Evolutionary conservation across 1,140 invertebrate species (phyloP).

Genomic region (Manduca sexta): DNA sequence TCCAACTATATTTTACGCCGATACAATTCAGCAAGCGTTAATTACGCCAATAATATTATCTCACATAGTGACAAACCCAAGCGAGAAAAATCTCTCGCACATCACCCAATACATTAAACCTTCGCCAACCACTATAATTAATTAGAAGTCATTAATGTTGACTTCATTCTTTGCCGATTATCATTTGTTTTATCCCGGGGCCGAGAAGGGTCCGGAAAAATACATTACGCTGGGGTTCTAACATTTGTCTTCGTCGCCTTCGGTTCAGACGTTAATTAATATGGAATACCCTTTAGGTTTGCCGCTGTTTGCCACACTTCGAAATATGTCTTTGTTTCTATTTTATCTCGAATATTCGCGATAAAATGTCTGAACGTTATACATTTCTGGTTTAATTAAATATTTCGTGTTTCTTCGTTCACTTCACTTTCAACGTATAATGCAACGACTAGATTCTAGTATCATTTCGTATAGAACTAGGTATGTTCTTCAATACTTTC

Average conservation of each 20-base stretch:
- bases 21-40: too few species aligned
- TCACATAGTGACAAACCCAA: too few species aligned
- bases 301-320: constrained; percentile 54
- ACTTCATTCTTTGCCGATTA: constrained; percentile 71
- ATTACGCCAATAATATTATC: too few species aligned
- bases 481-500: too few species aligned
- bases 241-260: constrained; percentile 69
- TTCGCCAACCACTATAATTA: constrained; percentile 44
- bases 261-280: constrained; percentile 65
- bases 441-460: too few species aligned
- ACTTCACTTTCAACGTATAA: too few species aligned
- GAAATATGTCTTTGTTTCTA: constrained; percentile 60
- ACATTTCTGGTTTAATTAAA: too few species aligned
- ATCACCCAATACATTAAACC: constrained; percentile 33
- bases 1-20: too few species aligned
- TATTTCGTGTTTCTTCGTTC: too few species aligned
- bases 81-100: too few species aligned
- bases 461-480: too few species aligned
- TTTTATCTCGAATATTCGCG: constrained; percentile 26
- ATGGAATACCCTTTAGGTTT: constrained; percentile 68
- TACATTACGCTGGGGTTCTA: constrained; percentile 58
- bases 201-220: constrained; percentile 57
- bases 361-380: too few species aligned
- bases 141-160: constrained; percentile 63
- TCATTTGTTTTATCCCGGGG: constrained; percentile 62